A percentile compares a stretch with the other conserved stretches of the same genome.
These are phyloP conservation scores for Tychaedon coryphoeus DNA, from an alignment of 2,113 vertebrate species.

Conservation along the genomic window DNA sequence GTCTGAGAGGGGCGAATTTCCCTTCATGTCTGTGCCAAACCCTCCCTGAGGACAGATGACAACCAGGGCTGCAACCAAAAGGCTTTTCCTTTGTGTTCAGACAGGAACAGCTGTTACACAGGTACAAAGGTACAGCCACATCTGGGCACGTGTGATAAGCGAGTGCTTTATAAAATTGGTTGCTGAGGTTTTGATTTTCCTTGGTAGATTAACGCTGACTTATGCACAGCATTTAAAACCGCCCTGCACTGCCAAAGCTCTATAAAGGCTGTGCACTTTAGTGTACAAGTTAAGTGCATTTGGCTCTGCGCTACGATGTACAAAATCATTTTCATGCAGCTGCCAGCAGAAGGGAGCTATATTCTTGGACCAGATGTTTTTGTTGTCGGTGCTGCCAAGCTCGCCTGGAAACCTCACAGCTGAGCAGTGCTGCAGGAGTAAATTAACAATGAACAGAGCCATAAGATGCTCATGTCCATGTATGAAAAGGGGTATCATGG, in stretches of 20 bases:
- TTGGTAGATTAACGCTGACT: slow-evolving; percentile 28
- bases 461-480: slow-evolving; percentile 18
- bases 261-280: slow-evolving; percentile 22
- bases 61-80: neutral
- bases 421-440: slow-evolving; percentile 21
- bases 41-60: neutral
- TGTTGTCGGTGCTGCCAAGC: slow-evolving; percentile 27
- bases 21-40: neutral
- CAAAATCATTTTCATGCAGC: slow-evolving; percentile 47
- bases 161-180: neutral
- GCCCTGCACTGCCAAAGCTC: neutral
- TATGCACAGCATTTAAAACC: slow-evolving; percentile 15
- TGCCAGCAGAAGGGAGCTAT: slow-evolving; percentile 58
- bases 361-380: slow-evolving; percentile 62
- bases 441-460: slow-evolving; percentile 61
- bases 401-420: slow-evolving; percentile 57
- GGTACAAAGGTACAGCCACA: neutral
- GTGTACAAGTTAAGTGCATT: slow-evolving; percentile 8
- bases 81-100: neutral
- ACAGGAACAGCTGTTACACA: neutral
- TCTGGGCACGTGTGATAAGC: neutral
- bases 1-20: neutral
- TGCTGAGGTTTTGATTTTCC: slow-evolving; percentile 23
- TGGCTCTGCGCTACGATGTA: neutral
- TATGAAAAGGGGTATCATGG: neutral